Base-by-base conservation (phyloP, 2,797 vertebrate species). In the Betta splendens region DNA sequence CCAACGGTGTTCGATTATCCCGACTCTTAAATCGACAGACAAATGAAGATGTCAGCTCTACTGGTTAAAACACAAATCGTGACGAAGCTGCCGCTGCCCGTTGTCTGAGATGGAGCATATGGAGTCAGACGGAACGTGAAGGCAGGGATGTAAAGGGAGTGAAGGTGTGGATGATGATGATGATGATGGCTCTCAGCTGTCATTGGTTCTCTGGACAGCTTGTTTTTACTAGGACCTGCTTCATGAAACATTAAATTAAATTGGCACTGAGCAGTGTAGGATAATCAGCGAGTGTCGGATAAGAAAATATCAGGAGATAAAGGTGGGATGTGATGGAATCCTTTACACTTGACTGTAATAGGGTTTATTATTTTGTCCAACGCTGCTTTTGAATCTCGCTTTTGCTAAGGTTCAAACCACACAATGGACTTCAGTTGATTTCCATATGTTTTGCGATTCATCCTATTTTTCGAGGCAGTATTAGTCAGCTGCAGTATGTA, bases 201-300 rank as follows among this genome's bases (percentile, higher is more conserved):
- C 79, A 81, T 59, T 81, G 76, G 69, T 43, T 72, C 58, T 62
- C 42, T 35, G 71, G 69, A 69, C 69, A 37, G 57, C 35, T 57
- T 36, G 42, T 77, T 81, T 80, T 71, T 72, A 70, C 64, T 32
- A 53, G 66, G 53, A 21, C 44, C 28, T 13, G 17, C 50, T 77
- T 82, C 85, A 78, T 64, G 60, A 73, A 51, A 77, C 68, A 58
- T 57, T 80, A 71, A 82, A 85, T 82, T 61, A 72, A 65, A 69
- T 33, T 46, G 62, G 73, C 72, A 72, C 66, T 69, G 60, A 51
- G 54, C 31, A 40, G 36, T 21, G 57, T 32, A 42, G 58, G 62
- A 58, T 69, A 43, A 35, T 44, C 28, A 39, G 48, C 35, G 44
- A 62, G 54, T 50, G 29, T 6, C 7, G 60, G 42, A 69, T 70